A percentile compares a stretch with the other conserved stretches of the same genome.
phyloP scores from a whole-genome alignment of 2,888 invertebrate genomes.

The Drosophila villosipedis region DNA sequence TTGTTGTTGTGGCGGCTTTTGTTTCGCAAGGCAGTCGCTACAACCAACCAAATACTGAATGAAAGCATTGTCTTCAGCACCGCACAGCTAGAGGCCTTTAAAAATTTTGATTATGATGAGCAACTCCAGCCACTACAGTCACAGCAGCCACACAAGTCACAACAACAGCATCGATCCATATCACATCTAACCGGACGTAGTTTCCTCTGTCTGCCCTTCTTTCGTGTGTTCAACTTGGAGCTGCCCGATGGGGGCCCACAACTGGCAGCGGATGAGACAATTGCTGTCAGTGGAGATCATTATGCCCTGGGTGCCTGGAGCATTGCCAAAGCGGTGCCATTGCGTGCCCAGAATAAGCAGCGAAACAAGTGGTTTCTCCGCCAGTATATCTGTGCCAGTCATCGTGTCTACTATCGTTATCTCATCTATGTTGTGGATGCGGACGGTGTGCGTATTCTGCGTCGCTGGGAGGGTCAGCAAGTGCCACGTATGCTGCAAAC shows the following conservation, averaged over 20 bases:
- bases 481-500: conserved; percentile 85
- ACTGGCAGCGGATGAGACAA: conserved; percentile 87
- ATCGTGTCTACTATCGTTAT: conserved; percentile 84
- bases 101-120: conserved; percentile 57
- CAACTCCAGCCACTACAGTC: not conserved
- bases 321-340: conserved; percentile 86
- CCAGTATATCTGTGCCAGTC: conserved; percentile 87
- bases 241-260: conserved; percentile 82
- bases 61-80: conserved; percentile 52
- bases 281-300: conserved; percentile 91
- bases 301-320: conserved; percentile 90
- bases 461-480: conserved; percentile 86
- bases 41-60: conserved; percentile 44
- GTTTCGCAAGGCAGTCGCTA: conserved; percentile 27
- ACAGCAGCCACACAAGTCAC: not conserved
- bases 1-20: conserved; percentile 26
- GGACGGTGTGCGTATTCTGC: conserved; percentile 71
- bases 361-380: conserved; percentile 87
- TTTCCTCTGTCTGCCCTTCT: conserved; percentile 74
- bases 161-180: conserved; percentile 28
- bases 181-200: conserved; percentile 58
- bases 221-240: conserved; percentile 82
- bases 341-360: conserved; percentile 82
- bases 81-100: conserved; percentile 56
- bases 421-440: conserved; percentile 73